Evolutionary conservation across 2,797 vertebrate genomes (phyloP).

Genomic region (Hypotaenidia philippensis): DNA sequence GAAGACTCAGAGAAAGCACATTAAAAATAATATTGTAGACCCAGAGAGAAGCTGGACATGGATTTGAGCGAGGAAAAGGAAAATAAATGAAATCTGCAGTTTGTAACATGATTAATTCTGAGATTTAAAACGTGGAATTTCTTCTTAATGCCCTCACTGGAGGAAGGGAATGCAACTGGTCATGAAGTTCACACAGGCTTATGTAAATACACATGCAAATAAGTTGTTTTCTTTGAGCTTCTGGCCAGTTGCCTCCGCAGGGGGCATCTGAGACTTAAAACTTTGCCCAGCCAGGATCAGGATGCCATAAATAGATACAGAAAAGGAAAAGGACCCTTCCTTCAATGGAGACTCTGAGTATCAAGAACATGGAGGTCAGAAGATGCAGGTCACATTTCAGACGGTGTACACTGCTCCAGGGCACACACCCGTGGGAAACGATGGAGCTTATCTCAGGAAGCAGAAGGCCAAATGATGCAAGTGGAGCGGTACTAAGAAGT

Average conservation of each 20-base stretch:
- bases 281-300: not conserved
- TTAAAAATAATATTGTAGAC: not conserved
- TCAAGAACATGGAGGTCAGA: not conserved
- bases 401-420: accelerated
- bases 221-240: slow-evolving; percentile 57
- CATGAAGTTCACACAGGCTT: slow-evolving; percentile 71
- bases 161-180: slow-evolving; percentile 55
- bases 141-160: slow-evolving; percentile 45
- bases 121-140: slow-evolving; percentile 57
- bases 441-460: not conserved
- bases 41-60: not conserved
- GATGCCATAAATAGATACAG: slow-evolving; percentile 26
- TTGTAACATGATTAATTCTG: slow-evolving; percentile 45
- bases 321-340: not conserved
- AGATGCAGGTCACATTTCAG: not conserved
- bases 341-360: not conserved
- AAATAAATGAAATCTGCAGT: not conserved
- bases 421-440: not conserved
- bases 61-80: not conserved
- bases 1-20: not conserved
- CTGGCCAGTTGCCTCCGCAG: slow-evolving; percentile 48
- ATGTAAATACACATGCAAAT: slow-evolving; percentile 62
- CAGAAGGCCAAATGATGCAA: not conserved
- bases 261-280: slow-evolving; percentile 33
- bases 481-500: not conserved